Evolutionary conservation across 2,797 vertebrate species (phyloP).

Genomic region (Petrocephalus sullivani): DNA sequence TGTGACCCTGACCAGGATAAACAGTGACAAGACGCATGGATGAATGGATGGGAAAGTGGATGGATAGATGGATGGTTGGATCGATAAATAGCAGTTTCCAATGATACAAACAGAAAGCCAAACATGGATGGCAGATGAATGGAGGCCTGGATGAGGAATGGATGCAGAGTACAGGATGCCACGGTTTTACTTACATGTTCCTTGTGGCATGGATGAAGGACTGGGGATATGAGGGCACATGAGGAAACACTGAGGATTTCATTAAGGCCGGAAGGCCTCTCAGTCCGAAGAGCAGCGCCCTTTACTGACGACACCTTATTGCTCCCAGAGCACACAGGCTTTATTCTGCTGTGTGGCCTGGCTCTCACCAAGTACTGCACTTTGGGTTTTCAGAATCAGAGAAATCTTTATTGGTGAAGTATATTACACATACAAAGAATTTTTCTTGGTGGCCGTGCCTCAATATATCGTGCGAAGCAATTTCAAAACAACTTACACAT

Average conservation of each 20-base stretch:
- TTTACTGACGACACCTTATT: not conserved
- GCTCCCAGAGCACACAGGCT: no score
- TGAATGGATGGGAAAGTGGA: not conserved
- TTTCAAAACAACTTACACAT: not conserved
- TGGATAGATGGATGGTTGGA: not conserved
- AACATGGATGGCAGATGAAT: not conserved
- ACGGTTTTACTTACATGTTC: not conserved
- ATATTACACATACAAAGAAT: not conserved
- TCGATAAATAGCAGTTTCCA: not conserved
- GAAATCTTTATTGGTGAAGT: not conserved
- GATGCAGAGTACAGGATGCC: not conserved
- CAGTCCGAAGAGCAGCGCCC: not conserved
- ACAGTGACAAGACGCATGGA: not conserved
- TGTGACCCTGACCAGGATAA: not conserved
- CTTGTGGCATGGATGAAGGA: not conserved
- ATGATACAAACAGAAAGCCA: not conserved
- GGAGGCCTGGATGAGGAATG: not conserved
- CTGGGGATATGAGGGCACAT: not conserved
- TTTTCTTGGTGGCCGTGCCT: not conserved
- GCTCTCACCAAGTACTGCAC: not conserved
- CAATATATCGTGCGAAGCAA: not conserved
- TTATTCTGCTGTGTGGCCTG: not conserved
- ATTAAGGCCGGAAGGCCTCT: not conserved
- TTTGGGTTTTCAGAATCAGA: not conserved
- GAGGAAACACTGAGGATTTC: not conserved